Evolutionary conservation across 2,797 vertebrate species (phyloP).

Genomic region (Fistularia tabacaria): DNA sequence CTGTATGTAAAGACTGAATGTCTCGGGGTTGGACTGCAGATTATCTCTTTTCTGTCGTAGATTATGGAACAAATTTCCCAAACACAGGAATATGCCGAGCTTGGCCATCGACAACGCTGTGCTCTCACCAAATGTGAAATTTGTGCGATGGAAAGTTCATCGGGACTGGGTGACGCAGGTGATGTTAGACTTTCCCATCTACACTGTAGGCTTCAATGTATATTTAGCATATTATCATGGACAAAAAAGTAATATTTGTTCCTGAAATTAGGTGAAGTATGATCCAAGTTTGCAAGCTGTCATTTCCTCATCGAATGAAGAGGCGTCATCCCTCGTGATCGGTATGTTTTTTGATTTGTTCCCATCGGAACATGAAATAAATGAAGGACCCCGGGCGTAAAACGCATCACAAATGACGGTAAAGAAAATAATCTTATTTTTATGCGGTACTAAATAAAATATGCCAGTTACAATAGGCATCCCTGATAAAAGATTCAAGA

Average conservation of each 20-base stretch:
- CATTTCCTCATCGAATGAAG: slow-evolving; percentile 75
- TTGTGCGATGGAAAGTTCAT: slow-evolving; percentile 75
- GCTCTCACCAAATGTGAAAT: slow-evolving; percentile 69
- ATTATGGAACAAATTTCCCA: slow-evolving; percentile 80
- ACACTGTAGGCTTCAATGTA: not conserved
- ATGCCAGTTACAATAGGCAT: too few species aligned
- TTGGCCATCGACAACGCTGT: slow-evolving; percentile 64
- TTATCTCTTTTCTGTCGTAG: slow-evolving; percentile 50
- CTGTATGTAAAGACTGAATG: not conserved
- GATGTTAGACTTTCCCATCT: slow-evolving; percentile 8
- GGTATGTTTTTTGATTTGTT: slow-evolving; percentile 45
- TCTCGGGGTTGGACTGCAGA: not conserved
- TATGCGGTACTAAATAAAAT: too few species aligned
- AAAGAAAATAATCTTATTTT: too few species aligned
- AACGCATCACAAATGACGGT: too few species aligned
- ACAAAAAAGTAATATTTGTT: not conserved
- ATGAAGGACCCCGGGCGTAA: too few species aligned
- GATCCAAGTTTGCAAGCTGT: slow-evolving; percentile 68
- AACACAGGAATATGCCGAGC: slow-evolving; percentile 73
- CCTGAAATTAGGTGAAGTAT: slow-evolving; percentile 75
- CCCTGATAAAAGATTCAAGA: too few species aligned
- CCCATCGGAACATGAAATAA: too few species aligned
- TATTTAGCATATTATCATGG: not conserved
- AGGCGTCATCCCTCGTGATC: slow-evolving; percentile 69
- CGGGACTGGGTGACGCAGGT: slow-evolving; percentile 76